A percentile compares a stretch with the other conserved stretches of the same genome.
Conservation (phyloP, 2,113 vertebrate genomes). For the Podarcis muralis region DNA sequence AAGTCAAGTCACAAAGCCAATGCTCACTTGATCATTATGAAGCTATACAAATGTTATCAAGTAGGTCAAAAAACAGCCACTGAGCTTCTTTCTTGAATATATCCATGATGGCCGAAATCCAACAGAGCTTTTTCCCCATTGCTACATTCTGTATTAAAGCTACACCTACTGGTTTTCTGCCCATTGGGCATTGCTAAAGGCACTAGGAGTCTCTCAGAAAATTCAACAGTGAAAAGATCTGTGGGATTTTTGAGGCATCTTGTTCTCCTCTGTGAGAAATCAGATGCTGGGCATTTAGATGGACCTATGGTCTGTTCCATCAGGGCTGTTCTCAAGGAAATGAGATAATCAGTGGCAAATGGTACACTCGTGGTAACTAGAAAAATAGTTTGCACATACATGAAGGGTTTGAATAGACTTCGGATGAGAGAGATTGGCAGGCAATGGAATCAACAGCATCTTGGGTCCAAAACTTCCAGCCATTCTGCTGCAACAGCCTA, state of each 20-base stretch:
- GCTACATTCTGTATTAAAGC: background rate
- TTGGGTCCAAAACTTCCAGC: background rate
- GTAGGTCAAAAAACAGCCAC: background rate
- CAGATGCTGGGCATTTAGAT: background rate
- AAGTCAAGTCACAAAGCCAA: background rate
- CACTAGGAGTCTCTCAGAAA: no score
- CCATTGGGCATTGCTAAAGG: background rate
- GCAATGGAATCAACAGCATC: background rate
- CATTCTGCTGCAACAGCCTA: background rate
- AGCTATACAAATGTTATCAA: background rate
- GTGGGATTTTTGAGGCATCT: background rate
- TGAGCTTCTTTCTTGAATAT: no score
- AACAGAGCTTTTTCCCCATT: background rate
- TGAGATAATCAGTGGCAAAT: background rate
- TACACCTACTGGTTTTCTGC: background rate
- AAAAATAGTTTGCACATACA: background rate
- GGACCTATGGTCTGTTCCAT: background rate
- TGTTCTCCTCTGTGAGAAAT: background rate
- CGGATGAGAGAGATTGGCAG: background rate
- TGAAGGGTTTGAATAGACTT: background rate
- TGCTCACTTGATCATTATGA: background rate
- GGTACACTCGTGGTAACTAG: background rate
- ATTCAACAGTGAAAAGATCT: background rate
- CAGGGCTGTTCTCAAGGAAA: background rate
- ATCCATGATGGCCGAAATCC: background rate